phyloP scores from a whole-genome alignment of 1,140 invertebrate species.

The Anastatus disparis region DNA sequence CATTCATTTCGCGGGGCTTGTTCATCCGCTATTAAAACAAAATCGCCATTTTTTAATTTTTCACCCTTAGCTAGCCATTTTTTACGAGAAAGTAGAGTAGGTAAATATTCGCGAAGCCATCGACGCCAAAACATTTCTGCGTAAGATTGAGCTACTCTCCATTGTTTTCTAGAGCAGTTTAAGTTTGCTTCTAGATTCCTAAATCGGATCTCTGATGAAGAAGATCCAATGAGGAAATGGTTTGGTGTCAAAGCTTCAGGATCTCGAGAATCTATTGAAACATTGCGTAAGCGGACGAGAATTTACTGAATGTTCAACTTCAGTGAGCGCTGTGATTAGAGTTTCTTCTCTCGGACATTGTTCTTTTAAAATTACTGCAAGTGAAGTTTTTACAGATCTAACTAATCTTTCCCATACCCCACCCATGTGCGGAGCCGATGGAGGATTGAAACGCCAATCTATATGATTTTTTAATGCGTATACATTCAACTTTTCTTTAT shows the following conservation, averaged over 20 bases:
- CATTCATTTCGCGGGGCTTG: background rate
- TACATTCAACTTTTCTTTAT: background rate
- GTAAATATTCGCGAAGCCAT: background rate
- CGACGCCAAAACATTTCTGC: background rate
- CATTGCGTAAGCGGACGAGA: constrained; percentile 7
- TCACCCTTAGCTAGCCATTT: background rate
- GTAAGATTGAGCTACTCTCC: constrained; percentile 30
- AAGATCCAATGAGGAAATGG: constrained; percentile 50
- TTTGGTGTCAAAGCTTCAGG: constrained; percentile 44
- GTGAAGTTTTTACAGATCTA: background rate
- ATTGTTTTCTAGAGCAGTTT: background rate
- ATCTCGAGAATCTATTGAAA: constrained; percentile 41
- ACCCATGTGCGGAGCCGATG: constrained; percentile 48
- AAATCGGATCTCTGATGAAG: background rate
- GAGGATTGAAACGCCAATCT: constrained; percentile 51
- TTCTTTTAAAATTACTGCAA: background rate
- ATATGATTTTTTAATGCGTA: constrained; percentile 12
- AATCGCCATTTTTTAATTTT: background rate
- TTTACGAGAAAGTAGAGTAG: background rate
- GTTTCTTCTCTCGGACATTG: constrained; percentile 1
- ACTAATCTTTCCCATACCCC: constrained; percentile 43
- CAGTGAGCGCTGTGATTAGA: background rate
- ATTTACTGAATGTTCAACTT: constrained; percentile 4
- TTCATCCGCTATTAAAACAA: background rate
- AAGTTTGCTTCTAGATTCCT: background rate